phyloP scores from a whole-genome alignment of 2,113 vertebrate genomes.

The Lycocorax pyrrhopterus region DNA sequence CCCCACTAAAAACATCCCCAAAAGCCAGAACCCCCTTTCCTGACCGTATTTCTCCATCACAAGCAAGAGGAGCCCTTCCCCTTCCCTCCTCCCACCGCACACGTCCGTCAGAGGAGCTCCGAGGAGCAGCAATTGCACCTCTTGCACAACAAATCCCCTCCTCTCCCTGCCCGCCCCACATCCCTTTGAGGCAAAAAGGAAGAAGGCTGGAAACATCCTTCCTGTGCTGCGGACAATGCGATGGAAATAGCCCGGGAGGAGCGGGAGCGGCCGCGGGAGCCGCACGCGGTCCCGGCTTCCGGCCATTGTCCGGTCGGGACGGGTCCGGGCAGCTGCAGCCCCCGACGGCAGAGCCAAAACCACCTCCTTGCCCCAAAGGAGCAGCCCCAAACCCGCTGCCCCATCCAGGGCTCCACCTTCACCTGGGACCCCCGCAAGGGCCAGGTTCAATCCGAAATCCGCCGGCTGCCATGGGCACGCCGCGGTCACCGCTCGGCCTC shows the following conservation, averaged over 20 bases:
- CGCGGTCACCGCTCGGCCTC: rapidly evolving
- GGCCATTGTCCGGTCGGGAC: not conserved
- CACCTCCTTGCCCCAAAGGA: not conserved
- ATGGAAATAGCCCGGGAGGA: slow-evolving; percentile 44
- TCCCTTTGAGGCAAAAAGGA: slow-evolving; percentile 18
- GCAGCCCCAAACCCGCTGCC: not conserved
- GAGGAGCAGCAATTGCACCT: not conserved
- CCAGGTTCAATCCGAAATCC: rapidly evolving
- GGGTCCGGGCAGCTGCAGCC: not conserved
- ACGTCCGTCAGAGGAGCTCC: not conserved
- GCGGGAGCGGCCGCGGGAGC: not conserved
- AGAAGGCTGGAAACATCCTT: slow-evolving; percentile 57
- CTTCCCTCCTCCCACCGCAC: rapidly evolving
- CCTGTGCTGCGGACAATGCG: slow-evolving; percentile 17
- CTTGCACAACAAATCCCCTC: not conserved
- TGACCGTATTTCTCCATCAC: rapidly evolving
- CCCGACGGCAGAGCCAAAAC: not conserved
- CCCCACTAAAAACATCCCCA: rapidly evolving
- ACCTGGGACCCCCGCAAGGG: rapidly evolving
- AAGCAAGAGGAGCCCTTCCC: not conserved
- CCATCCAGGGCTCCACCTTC: rapidly evolving
- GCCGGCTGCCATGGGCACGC: not conserved
- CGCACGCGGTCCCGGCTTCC: not conserved
- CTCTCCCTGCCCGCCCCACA: not conserved
- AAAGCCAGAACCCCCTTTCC: not conserved